A percentile compares a stretch with the other conserved stretches of the same genome.
Conservation (phyloP, 53 echinoderm and acorn worm species). For the Temnopleurus reevesii region DNA sequence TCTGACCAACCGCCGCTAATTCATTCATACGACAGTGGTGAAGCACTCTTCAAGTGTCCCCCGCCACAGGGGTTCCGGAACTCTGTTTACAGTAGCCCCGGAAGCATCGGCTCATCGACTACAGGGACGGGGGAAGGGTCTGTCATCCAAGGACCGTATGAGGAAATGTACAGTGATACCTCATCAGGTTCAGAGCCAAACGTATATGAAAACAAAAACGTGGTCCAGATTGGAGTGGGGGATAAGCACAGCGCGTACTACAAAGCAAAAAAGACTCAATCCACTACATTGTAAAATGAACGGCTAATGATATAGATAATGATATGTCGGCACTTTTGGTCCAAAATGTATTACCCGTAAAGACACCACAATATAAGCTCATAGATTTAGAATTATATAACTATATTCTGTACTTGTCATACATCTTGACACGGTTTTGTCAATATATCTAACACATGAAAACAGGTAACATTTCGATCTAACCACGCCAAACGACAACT, state of each 20-base stretch:
- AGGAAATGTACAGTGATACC: not conserved
- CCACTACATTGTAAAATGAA: too few relatives aligned
- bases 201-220: conserved; percentile 3
- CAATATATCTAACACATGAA: too few relatives aligned
- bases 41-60: not conserved
- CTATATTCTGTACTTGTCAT: too few relatives aligned
- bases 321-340: too few relatives aligned
- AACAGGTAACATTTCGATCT: too few relatives aligned
- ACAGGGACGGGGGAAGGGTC: not conserved
- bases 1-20: not conserved
- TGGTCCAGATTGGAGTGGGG: not conserved
- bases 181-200: not conserved
- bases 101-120: not conserved
- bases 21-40: not conserved
- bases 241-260: not conserved
- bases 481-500: too few relatives aligned
- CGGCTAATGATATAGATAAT: too few relatives aligned
- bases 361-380: too few relatives aligned
- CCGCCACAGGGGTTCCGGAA: not conserved
- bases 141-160: not conserved
- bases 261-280: not conserved
- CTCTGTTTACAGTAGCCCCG: not conserved
- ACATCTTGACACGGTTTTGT: too few relatives aligned
- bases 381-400: too few relatives aligned
- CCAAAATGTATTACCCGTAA: too few relatives aligned